A percentile compares a stretch with the other conserved stretches of the same genome.
These are phyloP conservation scores for Netelia fuscicornis DNA, from an alignment of 2,888 invertebrate species.

Conservation along the genomic window DNA sequence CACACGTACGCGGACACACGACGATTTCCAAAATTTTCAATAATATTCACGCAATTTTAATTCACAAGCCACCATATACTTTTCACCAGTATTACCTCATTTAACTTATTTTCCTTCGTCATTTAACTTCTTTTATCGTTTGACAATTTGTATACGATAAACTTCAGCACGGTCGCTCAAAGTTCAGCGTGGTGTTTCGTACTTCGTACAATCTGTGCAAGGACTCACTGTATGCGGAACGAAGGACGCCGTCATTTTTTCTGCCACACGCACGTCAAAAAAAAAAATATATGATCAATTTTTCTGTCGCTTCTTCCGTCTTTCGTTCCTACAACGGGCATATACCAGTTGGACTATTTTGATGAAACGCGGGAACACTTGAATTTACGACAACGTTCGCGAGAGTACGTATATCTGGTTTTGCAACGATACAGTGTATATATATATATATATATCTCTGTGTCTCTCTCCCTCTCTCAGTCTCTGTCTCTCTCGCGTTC, in stretches of 20 bases:
- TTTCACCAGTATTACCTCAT: conserved; percentile 2
- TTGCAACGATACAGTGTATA: conserved; percentile 3
- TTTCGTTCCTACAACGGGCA: conserved; percentile 3
- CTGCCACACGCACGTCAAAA: conserved; percentile 51
- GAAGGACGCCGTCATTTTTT: conserved; percentile 64
- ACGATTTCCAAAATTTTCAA: background rate
- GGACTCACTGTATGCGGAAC: conserved; percentile 61
- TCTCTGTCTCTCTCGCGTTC: conserved; percentile 20
- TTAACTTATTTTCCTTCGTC: conserved; percentile 2
- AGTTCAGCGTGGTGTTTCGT: conserved; percentile 31
- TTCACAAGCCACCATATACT: background rate
- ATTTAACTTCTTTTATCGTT: conserved; percentile 23
- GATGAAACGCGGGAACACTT: conserved; percentile 12
- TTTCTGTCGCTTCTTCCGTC: conserved; percentile 22
- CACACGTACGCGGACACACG: conserved; percentile 27
- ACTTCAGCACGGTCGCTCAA: conserved; percentile 35
- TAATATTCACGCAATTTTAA: no score
- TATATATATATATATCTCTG: conserved; percentile 25
- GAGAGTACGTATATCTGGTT: conserved; percentile 15
- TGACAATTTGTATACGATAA: background rate
- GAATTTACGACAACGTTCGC: conserved; percentile 9
- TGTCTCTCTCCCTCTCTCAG: conserved; percentile 25
- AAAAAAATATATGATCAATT: conserved; percentile 19
- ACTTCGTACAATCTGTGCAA: conserved; percentile 61
- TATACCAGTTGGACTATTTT: background rate